phyloP scores from a whole-genome alignment of 2,888 invertebrate species.

The Troilus luridus region DNA sequence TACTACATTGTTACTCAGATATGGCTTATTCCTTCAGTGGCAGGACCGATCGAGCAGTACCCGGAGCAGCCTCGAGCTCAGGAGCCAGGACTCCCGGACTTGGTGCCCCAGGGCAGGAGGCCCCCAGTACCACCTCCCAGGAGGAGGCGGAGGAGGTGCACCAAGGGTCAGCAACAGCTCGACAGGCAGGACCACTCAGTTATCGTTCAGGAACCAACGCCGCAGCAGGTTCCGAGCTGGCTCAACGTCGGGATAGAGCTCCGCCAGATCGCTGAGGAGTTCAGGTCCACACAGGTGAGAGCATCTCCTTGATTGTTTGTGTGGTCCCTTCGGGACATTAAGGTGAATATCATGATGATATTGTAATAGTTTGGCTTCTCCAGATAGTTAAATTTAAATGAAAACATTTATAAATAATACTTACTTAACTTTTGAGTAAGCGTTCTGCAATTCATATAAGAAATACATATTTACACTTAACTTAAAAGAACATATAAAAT shows the following conservation, averaged over 20 bases:
- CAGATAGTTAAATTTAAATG: background rate
- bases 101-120: constrained; percentile 46
- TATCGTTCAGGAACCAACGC: background rate
- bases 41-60: constrained; percentile 4
- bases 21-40: background rate
- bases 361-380: background rate
- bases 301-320: background rate
- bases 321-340: background rate
- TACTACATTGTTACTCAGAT: background rate
- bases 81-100: constrained; percentile 25
- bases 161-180: constrained; percentile 40
- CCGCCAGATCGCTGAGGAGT: constrained; percentile 65
- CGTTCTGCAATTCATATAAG: background rate
- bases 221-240: constrained; percentile 43
- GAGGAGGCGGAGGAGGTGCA: constrained; percentile 49
- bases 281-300: constrained; percentile 64
- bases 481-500: too few species aligned
- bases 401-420: background rate
- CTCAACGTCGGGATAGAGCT: constrained; percentile 65
- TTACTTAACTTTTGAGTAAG: background rate
- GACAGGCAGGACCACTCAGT: constrained; percentile 47
- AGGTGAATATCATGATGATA: background rate
- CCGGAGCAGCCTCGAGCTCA: constrained; percentile 10
- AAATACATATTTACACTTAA: too few species aligned
- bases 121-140: constrained; percentile 53